These are phyloP conservation scores for Zygogramma bicolorata DNA, from an alignment of 2,888 invertebrate species.

Conservation along the genomic window DNA sequence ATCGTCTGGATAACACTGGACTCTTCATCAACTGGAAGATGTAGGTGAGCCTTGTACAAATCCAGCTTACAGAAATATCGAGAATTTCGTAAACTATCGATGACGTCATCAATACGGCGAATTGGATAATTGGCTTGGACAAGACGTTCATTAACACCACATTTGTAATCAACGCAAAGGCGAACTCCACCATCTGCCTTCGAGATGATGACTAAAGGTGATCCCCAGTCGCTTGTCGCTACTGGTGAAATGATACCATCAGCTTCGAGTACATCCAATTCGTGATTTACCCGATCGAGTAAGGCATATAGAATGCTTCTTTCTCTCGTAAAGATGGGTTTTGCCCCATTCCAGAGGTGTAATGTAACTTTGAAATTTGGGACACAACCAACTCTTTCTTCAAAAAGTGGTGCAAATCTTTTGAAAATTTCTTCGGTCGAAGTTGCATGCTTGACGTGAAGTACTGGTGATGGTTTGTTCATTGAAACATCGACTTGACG, in stretches of 20 bases:
- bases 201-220: conserved; percentile 41
- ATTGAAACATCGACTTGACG: neutral
- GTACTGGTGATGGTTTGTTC: neutral
- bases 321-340: neutral
- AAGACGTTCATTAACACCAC: conserved; percentile 46
- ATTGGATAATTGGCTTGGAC: conserved; percentile 37
- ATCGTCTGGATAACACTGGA: conserved; percentile 45
- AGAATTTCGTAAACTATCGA: conserved; percentile 46
- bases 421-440: neutral
- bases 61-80: conserved; percentile 51
- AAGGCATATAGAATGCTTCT: neutral
- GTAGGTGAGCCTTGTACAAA: conserved; percentile 52
- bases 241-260: conserved; percentile 5
- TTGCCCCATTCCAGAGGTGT: neutral
- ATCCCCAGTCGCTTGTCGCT: conserved; percentile 41
- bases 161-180: conserved; percentile 48
- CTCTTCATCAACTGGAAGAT: conserved; percentile 44
- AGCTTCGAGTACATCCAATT: neutral
- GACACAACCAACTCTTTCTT: neutral
- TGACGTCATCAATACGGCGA: conserved; percentile 38
- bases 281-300: neutral
- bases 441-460: neutral
- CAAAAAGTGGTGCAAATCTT: neutral
- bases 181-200: conserved; percentile 40
- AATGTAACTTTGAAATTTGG: neutral